These are phyloP conservation scores for Florisuga fusca DNA, from an alignment of 2,797 vertebrate genomes.

Conservation along the genomic window DNA sequence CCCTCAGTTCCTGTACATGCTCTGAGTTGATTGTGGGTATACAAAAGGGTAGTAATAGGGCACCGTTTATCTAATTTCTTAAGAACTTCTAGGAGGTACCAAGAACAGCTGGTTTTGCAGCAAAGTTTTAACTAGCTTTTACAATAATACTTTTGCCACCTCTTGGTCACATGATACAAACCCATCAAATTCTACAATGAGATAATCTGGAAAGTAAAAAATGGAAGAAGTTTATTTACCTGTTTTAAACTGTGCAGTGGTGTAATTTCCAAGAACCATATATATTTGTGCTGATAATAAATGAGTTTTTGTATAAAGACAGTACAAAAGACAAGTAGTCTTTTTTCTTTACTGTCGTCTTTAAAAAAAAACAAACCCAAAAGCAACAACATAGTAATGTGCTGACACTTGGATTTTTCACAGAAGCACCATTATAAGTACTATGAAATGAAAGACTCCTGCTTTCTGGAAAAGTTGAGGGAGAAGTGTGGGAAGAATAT, in stretches of 20 bases:
- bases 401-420: not conserved
- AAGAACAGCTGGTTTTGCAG: not conserved
- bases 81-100: not conserved
- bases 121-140: not conserved
- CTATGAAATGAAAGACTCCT: not conserved
- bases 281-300: not conserved
- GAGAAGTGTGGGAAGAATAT: not conserved
- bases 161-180: not conserved
- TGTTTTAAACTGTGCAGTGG: not conserved
- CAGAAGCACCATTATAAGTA: not conserved
- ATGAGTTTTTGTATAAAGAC: not conserved
- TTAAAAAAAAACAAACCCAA: not conserved
- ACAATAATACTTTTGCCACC: not conserved
- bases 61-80: not conserved
- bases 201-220: not conserved
- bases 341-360: not conserved
- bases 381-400: not conserved
- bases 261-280: not conserved
- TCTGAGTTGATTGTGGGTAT: not conserved
- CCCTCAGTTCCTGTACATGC: not conserved
- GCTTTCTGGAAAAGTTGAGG: not conserved
- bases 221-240: not conserved
- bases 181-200: not conserved
- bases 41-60: not conserved
- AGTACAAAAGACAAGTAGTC: not conserved